These are phyloP conservation scores for Lasioglossum villosulum DNA, from an alignment of 2,888 invertebrate genomes.

Conservation along the genomic window DNA sequence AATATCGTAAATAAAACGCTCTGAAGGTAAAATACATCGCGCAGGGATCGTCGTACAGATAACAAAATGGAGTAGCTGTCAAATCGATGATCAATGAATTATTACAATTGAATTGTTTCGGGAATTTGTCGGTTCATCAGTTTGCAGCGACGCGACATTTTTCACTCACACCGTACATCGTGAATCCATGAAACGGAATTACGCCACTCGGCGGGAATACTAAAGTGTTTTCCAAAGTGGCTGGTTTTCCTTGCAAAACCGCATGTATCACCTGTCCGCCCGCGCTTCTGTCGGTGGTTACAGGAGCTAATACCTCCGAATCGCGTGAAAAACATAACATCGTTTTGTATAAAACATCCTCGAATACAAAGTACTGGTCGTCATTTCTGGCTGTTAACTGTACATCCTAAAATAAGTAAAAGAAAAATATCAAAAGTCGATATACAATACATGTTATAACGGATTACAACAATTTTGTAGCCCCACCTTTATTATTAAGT, in stretches of 20 bases:
- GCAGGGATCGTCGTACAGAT: slow-evolving; percentile 94
- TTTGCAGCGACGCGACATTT: background rate
- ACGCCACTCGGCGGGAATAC: slow-evolving; percentile 97
- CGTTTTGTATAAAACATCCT: slow-evolving; percentile 97
- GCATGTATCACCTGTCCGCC: slow-evolving; percentile 89
- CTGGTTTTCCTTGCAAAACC: slow-evolving; percentile 90
- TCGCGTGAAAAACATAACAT: slow-evolving; percentile 97
- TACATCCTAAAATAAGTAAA: slow-evolving; percentile 88
- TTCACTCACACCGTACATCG: slow-evolving; percentile 94
- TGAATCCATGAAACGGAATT: slow-evolving; percentile 98
- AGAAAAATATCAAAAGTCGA: background rate
- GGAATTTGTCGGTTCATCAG: background rate
- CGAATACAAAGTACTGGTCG: slow-evolving; percentile 99
- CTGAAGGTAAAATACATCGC: slow-evolving; percentile 95
- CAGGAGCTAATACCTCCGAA: slow-evolving; percentile 90
- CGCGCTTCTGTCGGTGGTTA: slow-evolving; percentile 86
- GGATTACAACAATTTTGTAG: background rate
- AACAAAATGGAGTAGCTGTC: slow-evolving; percentile 97
- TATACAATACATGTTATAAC: background rate
- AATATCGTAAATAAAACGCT: slow-evolving; percentile 95
- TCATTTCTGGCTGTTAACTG: slow-evolving; percentile 98
- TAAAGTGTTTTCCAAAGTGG: slow-evolving; percentile 89
- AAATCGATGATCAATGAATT: slow-evolving; percentile 62
- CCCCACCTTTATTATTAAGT: slow-evolving; percentile 93
- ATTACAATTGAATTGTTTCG: background rate